Evolutionary conservation across 2,113 vertebrate genomes (phyloP), one percentile per base, ranked within the genome.

Genomic region (Meleagris gallopavo): DNA sequence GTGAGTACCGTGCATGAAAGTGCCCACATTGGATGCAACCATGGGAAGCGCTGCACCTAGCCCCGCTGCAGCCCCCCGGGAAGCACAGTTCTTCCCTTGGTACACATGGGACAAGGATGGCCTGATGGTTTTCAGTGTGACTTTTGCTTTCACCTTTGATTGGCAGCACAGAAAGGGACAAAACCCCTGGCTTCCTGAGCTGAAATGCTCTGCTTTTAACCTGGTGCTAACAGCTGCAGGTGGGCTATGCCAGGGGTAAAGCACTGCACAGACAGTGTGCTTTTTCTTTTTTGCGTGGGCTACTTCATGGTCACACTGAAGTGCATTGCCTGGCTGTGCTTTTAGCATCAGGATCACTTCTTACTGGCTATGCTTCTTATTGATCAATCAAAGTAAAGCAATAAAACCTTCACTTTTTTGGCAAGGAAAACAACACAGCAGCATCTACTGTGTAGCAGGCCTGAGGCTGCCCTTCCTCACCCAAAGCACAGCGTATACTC

Each of bases 1-100:
- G 3, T 84, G 95, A 92, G 95, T 91, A 88, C 88, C 93, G 79
- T 75, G 86, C n/a, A 78, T 48, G 40, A 81, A 89, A 96, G 80
- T 92, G 94, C 66, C 72, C 77, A 6, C 3, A 5, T 83, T 95
- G 97, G 97, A 98, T 69, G 97, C 97, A 98, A 97, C 92, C 88
- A 93, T 86, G 93, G 84, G 62, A 90, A 96, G 84, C 4, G 92
- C 58, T 10, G 29, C 46, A 84, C 32, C 79, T 67, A 95, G 57
- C 4, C 0, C 87, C 95, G 95, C 91, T 83, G 96, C 88, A 97
- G 96, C 85, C 57, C 93, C 79, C 61, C 0, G 73, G 81, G 95
- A 97, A 67, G 54, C 30, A 2, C 0, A 1, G 76, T 69, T 91
- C 55, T 88, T 90, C 52, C 88, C 81, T 19, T 4, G 0, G 77